Evolutionary conservation across 2,888 invertebrate genomes (phyloP).

Genomic region (Xanthorhoe spadicearia): DNA sequence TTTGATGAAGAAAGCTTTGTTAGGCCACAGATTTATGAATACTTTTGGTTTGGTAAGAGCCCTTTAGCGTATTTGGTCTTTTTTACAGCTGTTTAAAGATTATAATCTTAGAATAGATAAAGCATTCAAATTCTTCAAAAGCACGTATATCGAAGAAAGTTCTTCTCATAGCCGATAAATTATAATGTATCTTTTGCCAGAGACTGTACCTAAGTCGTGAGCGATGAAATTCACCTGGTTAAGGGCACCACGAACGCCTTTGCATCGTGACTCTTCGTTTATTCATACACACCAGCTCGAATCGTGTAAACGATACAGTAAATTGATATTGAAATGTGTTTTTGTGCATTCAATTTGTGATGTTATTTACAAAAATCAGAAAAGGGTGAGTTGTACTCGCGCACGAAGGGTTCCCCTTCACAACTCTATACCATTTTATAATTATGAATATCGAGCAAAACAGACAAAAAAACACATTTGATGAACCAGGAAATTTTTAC

Average conservation of each 20-base stretch:
- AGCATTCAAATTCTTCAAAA: neutral
- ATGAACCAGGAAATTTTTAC: no score
- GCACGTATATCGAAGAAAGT: no score
- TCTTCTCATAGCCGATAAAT: neutral
- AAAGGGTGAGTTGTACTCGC: no score
- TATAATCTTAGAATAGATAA: neutral
- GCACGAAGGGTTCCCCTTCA: no score
- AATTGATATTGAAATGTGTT: neutral
- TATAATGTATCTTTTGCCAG: neutral
- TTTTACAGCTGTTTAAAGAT: no score
- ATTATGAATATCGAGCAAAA: no score
- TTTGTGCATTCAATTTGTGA: neutral
- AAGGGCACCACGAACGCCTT: neutral
- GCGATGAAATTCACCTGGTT: slow-evolving; percentile 6
- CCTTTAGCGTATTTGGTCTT: no score
- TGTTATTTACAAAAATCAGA: neutral
- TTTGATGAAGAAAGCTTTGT: slow-evolving; percentile 3
- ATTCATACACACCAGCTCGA: neutral
- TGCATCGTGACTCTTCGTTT: slow-evolving; percentile 5
- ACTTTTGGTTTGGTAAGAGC: no score
- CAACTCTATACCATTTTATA: no score
- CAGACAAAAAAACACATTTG: no score
- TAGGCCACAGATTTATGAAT: neutral
- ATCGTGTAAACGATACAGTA: neutral
- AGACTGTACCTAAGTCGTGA: slow-evolving; percentile 5